Percentiles rank a stretch among this genome's conserved stretches.
Conservation (phyloP, 2,797 vertebrate species). For the Remorina albescens region DNA sequence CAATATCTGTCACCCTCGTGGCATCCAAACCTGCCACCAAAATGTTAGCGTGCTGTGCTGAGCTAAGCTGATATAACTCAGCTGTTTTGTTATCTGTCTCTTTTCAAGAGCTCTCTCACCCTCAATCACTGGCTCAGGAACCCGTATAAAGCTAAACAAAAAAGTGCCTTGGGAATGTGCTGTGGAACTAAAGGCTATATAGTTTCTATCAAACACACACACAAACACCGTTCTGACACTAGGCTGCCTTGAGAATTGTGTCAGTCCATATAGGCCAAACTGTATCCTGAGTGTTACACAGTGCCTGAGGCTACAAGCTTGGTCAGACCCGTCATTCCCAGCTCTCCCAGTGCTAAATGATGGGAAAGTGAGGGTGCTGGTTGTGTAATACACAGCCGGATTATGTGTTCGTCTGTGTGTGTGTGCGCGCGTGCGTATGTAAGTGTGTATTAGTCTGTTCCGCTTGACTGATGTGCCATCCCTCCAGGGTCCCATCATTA, state of each 20-base stretch:
- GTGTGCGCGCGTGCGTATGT: conserved; percentile 21
- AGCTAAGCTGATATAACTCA: conserved; percentile 46
- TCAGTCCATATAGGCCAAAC: conserved; percentile 51
- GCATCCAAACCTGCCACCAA: conserved; percentile 55
- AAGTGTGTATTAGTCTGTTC: conserved; percentile 49
- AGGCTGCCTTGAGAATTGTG: conserved; percentile 49
- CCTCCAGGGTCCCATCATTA: conserved; percentile 73
- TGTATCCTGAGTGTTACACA: conserved; percentile 47
- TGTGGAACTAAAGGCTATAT: conserved; percentile 39
- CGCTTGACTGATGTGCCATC: conserved; percentile 64
- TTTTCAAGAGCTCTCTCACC: conserved; percentile 27
- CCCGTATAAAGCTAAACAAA: conserved; percentile 33
- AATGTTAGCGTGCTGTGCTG: conserved; percentile 41
- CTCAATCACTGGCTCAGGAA: conserved; percentile 26
- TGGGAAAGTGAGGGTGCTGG: conserved; percentile 54
- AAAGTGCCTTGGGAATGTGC: conserved; percentile 29
- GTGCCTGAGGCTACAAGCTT: conserved; percentile 34
- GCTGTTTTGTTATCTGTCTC: conserved; percentile 43
- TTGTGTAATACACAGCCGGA: conserved; percentile 54
- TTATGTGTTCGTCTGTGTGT: conserved; percentile 18
- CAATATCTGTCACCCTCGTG: conserved; percentile 58
- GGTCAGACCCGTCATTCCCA: conserved; percentile 55
- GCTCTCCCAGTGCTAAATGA: conserved; percentile 50
- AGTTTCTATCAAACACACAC: conserved; percentile 55
- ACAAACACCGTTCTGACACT: conserved; percentile 41